Conservation (phyloP, 2,888 invertebrate genomes). For the Hydraecia micacea region DNA sequence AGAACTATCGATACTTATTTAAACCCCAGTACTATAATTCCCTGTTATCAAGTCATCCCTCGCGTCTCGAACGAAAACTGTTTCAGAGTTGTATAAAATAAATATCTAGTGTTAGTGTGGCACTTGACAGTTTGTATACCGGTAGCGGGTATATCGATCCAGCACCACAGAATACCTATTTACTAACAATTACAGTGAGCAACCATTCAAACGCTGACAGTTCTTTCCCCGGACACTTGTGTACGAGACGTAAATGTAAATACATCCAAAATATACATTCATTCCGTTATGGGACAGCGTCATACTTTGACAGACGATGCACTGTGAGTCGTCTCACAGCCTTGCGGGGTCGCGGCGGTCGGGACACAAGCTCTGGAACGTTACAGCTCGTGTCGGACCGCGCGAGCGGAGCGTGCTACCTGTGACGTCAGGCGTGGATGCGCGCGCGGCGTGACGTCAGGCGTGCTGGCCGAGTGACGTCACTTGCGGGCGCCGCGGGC, state of each 20-base stretch:
- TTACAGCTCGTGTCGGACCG: constrained; percentile 20
- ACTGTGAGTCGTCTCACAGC: constrained; percentile 75
- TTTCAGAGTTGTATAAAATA: constrained; percentile 79
- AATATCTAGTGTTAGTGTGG: constrained; percentile 88
- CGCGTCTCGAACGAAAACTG: constrained; percentile 71
- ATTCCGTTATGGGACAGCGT: constrained; percentile 79
- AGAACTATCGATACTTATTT: constrained; percentile 82
- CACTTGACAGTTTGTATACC: constrained; percentile 81
- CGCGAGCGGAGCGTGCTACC: constrained; percentile 58
- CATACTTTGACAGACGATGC: constrained; percentile 71
- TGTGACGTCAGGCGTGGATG: constrained; percentile 67
- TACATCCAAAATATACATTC: constrained; percentile 89
- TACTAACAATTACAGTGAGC: constrained; percentile 88
- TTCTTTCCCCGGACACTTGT: constrained; percentile 76
- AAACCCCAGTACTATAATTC: constrained; percentile 83
- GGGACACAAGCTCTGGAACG: constrained; percentile 28
- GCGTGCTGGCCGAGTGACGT: constrained; percentile 72
- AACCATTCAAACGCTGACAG: constrained; percentile 85
- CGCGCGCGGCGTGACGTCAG: constrained; percentile 73
- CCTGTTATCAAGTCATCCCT: constrained; percentile 80
- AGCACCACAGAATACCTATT: constrained; percentile 86
- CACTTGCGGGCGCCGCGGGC: constrained; percentile 90
- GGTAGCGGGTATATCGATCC: constrained; percentile 72
- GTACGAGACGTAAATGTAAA: constrained; percentile 80
- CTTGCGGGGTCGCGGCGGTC: constrained; percentile 40